phyloP scores from a whole-genome alignment of 2,113 vertebrate species.

The Crocuta crocuta region DNA sequence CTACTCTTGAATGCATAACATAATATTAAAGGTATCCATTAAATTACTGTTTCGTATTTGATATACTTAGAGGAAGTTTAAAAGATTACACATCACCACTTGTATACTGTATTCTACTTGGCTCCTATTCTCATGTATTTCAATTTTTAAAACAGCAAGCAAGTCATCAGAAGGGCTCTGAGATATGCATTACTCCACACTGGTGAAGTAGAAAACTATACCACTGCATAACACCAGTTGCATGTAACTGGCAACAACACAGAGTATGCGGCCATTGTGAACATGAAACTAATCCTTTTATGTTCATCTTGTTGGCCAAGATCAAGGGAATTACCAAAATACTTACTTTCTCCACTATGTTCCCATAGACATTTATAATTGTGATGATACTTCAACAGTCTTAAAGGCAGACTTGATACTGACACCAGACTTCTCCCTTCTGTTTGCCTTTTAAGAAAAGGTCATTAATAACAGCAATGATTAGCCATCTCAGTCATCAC shows the following conservation, averaged over 20 bases:
- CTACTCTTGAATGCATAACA: background rate
- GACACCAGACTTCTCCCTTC: conserved; percentile 75
- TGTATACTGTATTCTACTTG: background rate
- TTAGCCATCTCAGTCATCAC: conserved; percentile 57
- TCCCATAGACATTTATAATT: conserved; percentile 65
- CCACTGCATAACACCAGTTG: background rate
- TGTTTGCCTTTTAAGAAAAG: conserved; percentile 74
- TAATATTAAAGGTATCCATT: background rate
- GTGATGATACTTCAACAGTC: conserved; percentile 61
- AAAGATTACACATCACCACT: background rate
- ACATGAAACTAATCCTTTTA: conserved; percentile 42
- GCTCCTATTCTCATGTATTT: background rate
- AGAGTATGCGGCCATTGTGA: background rate
- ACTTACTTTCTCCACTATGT: conserved; percentile 70
- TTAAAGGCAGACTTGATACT: conserved; percentile 49
- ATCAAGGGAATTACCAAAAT: conserved; percentile 72
- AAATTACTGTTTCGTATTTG: background rate
- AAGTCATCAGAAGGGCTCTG: background rate
- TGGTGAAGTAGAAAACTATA: background rate
- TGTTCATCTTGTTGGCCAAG: conserved; percentile 72
- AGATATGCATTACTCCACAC: background rate
- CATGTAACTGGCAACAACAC: background rate
- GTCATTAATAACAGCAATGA: conserved; percentile 74
- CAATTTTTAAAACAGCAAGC: background rate
- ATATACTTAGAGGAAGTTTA: background rate